phyloP scores from a whole-genome alignment of 2,113 vertebrate genomes.

The Semnopithecus entellus region DNA sequence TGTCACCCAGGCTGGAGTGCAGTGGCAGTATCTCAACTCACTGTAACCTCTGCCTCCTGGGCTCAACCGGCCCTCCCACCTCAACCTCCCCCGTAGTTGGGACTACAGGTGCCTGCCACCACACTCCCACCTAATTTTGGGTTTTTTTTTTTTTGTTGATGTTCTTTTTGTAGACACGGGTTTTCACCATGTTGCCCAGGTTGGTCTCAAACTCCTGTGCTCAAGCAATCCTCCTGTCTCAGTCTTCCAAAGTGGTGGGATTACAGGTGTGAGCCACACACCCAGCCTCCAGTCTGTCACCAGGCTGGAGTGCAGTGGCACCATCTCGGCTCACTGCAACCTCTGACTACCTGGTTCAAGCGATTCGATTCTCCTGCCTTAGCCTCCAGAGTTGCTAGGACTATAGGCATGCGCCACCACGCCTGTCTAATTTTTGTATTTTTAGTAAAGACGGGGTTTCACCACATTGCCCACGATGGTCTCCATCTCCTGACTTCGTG shows the following conservation, averaged over 20 bases:
- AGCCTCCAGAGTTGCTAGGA: no score
- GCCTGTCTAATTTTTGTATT: no score
- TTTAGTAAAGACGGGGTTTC: no score
- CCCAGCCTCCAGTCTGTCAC: no score
- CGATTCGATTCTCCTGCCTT: no score
- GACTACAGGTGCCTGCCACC: background rate
- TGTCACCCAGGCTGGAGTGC: background rate
- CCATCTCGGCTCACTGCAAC: no score
- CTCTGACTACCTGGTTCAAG: no score
- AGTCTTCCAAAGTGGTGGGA: background rate
- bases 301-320: no score
- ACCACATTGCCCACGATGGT: no score
- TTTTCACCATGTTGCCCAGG: background rate
- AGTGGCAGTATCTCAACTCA: background rate
- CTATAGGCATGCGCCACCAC: no score
- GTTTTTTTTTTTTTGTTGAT: background rate
- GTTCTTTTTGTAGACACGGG: background rate
- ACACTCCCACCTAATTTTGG: background rate
- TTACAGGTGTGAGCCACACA: no score
- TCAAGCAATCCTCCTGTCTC: background rate
- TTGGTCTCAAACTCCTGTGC: background rate
- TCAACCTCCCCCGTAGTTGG: background rate
- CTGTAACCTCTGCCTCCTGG: background rate
- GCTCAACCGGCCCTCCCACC: background rate
- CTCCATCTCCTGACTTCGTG: no score